phyloP scores from a whole-genome alignment of 2,113 vertebrate species.

The Pituophis catenifer region DNA sequence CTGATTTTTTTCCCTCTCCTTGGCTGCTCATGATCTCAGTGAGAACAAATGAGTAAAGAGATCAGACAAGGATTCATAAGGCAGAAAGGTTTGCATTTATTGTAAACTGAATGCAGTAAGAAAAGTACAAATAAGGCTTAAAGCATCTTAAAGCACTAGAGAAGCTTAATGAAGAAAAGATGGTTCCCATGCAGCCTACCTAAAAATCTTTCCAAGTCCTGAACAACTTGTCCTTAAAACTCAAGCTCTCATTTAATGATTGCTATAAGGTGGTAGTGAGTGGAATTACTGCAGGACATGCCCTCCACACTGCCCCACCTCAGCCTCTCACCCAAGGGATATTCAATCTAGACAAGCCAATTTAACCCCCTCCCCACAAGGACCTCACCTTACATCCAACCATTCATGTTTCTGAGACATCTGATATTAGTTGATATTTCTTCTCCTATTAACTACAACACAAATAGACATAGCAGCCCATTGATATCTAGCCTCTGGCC shows the following conservation, averaged over 20 bases:
- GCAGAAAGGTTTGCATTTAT: not conserved
- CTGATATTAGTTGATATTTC: not conserved
- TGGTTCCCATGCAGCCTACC: not conserved
- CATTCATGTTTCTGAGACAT: not conserved
- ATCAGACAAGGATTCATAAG: not conserved
- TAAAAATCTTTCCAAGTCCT: not conserved
- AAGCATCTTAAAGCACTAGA: not conserved
- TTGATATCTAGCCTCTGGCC: not conserved
- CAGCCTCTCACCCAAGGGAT: not conserved
- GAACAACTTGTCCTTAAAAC: not conserved
- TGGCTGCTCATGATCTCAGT: not conserved
- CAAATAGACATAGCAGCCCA: not conserved
- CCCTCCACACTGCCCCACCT: not conserved
- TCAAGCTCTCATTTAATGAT: not conserved
- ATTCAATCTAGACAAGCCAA: not conserved
- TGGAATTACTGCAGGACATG: not conserved
- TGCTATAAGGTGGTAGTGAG: not conserved
- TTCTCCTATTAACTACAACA: not conserved
- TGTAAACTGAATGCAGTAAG: not conserved
- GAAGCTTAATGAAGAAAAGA: not conserved
- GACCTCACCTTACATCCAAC: not conserved
- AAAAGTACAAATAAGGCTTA: not conserved
- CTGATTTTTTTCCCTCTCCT: not conserved
- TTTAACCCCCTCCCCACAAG: not conserved
- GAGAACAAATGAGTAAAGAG: constrained; percentile 5